Evolutionary conservation across 2,113 vertebrate species (phyloP).

Genomic region (Ramphastos sulfuratus): DNA sequence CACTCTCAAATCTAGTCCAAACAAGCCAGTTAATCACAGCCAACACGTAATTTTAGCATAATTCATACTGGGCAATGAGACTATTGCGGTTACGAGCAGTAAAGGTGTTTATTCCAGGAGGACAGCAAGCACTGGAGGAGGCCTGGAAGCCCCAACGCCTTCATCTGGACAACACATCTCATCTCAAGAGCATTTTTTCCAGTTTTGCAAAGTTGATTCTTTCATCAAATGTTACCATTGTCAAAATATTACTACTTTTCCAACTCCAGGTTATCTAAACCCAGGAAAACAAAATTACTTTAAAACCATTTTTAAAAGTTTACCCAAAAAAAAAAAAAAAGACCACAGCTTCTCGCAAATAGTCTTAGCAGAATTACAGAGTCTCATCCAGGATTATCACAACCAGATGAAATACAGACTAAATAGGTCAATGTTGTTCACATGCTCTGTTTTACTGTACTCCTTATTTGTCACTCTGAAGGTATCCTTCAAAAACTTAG

Average conservation of each 20-base stretch:
- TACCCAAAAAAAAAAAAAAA: neutral
- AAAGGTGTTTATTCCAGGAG: neutral
- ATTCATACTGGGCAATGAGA: neutral
- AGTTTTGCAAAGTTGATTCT: neutral
- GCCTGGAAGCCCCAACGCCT: neutral
- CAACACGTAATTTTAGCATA: neutral
- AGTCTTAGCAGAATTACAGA: slow-evolving; percentile 1
- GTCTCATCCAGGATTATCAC: slow-evolving; percentile 28
- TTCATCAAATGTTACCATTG: neutral
- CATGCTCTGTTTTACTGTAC: neutral
- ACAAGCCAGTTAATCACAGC: neutral
- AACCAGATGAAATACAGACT: neutral
- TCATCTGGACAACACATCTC: neutral
- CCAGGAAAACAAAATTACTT: neutral
- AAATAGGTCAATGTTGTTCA: neutral
- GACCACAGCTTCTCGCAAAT: neutral
- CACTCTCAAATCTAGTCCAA: neutral
- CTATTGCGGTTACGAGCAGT: neutral
- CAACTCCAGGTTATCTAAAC: neutral
- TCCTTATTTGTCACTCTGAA: neutral
- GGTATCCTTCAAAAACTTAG: neutral
- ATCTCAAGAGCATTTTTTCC: neutral
- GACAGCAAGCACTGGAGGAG: neutral
- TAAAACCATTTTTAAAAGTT: neutral
- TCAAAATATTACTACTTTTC: neutral